Evolutionary conservation across 2,888 invertebrate species (phyloP), one percentile per base, ranked within the genome.

Genomic region (Lycophotia porphyrea): DNA sequence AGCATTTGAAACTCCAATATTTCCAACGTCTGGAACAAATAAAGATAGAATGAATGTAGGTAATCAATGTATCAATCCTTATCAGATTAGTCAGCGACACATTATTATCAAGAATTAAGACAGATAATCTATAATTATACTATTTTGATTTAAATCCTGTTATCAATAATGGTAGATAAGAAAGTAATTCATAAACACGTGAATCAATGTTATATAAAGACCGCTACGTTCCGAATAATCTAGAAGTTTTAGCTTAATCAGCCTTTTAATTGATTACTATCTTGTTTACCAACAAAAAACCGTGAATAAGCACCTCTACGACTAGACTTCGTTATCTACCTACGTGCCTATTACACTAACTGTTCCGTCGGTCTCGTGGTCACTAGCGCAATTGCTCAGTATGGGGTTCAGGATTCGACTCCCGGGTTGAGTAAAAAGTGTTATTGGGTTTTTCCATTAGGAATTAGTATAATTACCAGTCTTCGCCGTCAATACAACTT

Each of bases 1-100:
- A 0, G 98, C 98, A 89, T 99, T 99, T 13, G 98, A 98, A 36
- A 99, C 98, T 0, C 98, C 98, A 96, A 99, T 98, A 44, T 98
- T 98, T 21, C 98, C 98, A 92, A 98, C 97, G 82, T 98, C 98
- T 98, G 90, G 63, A 96, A 95, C 82, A 88, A 88, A 86, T 52
- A 39, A 2, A 34, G 31, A 58, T 42, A 42, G 8, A 47, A 24
- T 24, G 47, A 42, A 42, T 13, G 13, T 13, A 97, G n/a, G n/a
- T n/a, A 39, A 34, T 76, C 69, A 76, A 67, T 64, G 76, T 13
- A 64, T 11, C n/a, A 49, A 24, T 34, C 15, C 9, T 31, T 68
- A 69, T 61, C 60, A 55, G 24, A 11, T 63, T 63, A 52, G 58
- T 66, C 61, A 61, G 34, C 4, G 13, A 47, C 44, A 74, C 13